These are phyloP conservation scores for Ginglymostoma cirratum DNA, from an alignment of 2,113 vertebrate genomes.

Conservation along the genomic window DNA sequence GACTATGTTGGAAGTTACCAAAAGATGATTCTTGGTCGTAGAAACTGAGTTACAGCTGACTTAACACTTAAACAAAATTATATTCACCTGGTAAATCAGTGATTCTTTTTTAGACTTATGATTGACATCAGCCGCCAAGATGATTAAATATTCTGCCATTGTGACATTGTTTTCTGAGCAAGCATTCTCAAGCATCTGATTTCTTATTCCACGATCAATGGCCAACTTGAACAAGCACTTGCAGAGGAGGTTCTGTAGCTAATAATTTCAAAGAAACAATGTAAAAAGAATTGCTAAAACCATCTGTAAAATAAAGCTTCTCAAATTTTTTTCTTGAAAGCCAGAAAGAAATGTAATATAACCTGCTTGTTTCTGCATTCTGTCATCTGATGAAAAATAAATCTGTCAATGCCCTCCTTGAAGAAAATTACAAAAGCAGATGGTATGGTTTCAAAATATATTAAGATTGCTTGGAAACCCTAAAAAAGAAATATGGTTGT, in stretches of 20 bases:
- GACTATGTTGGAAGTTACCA: not conserved
- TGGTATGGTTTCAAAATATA: conserved; percentile 69
- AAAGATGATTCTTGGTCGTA: not conserved
- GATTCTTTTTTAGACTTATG: conserved; percentile 68
- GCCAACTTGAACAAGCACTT: conserved; percentile 79
- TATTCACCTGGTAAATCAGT: conserved; percentile 79
- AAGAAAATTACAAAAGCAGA: conserved; percentile 70
- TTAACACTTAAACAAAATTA: not conserved
- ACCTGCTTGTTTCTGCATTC: conserved; percentile 63
- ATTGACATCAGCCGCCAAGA: conserved; percentile 79
- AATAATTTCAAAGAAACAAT: conserved; percentile 39
- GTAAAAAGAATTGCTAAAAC: conserved; percentile 39
- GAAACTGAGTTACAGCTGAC: not conserved
- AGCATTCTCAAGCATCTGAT: conserved; percentile 75
- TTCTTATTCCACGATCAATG: conserved; percentile 64
- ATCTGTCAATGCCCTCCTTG: conserved; percentile 71
- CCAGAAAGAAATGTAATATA: conserved; percentile 34
- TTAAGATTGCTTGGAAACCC: conserved; percentile 72
- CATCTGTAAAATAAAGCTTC: not conserved
- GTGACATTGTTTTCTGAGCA: conserved; percentile 67
- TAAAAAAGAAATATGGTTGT: conserved; percentile 45
- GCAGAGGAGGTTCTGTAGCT: conserved; percentile 75
- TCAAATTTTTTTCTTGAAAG: not conserved
- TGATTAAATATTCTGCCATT: conserved; percentile 81
- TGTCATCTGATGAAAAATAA: conserved; percentile 77